Conservation (phyloP, 2,113 vertebrate species). For the Pica pica region DNA sequence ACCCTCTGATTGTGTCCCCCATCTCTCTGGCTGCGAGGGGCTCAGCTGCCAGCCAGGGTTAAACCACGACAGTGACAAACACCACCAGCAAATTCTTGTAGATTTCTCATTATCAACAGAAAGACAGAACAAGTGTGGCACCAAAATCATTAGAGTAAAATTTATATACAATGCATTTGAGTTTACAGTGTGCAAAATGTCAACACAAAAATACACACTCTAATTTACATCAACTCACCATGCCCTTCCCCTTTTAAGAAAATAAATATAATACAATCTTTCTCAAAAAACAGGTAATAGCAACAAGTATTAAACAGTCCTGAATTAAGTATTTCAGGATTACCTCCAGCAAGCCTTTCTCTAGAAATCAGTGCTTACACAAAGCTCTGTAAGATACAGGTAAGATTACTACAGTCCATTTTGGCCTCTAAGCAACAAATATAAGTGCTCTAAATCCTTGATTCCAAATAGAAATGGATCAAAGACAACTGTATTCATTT, state of each 20-base stretch:
- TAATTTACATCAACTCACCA: not conserved
- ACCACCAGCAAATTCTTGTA: not conserved
- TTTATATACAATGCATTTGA: not conserved
- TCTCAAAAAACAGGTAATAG: not conserved
- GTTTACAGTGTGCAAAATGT: not conserved
- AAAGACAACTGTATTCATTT: not conserved
- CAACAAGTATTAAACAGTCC: not conserved
- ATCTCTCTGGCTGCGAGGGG: not conserved
- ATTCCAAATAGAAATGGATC: not conserved
- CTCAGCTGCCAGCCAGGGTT: not conserved
- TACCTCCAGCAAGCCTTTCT: not conserved
- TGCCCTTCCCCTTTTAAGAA: not conserved
- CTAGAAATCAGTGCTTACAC: not conserved
- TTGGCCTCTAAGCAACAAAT: not conserved
- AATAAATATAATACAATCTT: not conserved
- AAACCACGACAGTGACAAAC: not conserved
- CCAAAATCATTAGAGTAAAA: not conserved
- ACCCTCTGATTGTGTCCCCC: not conserved
- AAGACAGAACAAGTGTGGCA: not conserved
- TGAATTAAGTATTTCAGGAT: not conserved
- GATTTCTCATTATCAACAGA: not conserved
- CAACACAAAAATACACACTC: not conserved
- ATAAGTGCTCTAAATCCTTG: not conserved
- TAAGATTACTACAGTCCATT: not conserved
- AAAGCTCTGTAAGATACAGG: not conserved